Conservation (phyloP, 2,797 vertebrate genomes). For the Pterois miles region DNA sequence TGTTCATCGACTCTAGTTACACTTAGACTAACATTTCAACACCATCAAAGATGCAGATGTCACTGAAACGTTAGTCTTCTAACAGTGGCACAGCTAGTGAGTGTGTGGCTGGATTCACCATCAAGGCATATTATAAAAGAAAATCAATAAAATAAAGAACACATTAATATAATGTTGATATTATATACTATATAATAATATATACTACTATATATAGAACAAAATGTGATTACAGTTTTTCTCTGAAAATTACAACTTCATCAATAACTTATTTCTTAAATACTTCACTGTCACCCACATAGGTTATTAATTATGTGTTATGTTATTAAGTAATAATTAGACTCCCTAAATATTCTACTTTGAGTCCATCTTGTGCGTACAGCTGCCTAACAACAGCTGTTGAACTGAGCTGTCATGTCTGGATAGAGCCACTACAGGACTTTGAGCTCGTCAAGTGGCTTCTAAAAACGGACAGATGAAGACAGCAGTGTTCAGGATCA, state of each 20-base stretch:
- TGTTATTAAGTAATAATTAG: background rate
- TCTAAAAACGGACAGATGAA: background rate
- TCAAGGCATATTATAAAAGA: background rate
- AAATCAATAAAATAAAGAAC: background rate
- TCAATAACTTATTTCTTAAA: background rate
- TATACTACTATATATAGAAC: too few species aligned
- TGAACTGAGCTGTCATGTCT: background rate
- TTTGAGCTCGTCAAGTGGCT: background rate
- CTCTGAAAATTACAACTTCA: too few species aligned
- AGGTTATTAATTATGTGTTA: too few species aligned
- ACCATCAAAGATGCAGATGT: too few species aligned
- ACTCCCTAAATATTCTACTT: background rate
- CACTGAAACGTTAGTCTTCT: too few species aligned
- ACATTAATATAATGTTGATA: background rate
- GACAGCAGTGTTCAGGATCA: background rate
- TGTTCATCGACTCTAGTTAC: too few species aligned
- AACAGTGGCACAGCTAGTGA: too few species aligned
- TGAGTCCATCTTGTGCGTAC: background rate
- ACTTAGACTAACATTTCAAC: too few species aligned
- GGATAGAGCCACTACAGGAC: background rate
- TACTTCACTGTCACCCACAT: background rate
- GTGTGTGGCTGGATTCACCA: background rate
- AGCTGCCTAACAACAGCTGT: too few species aligned
- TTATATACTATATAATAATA: too few species aligned
- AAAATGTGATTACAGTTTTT: background rate